Evolutionary conservation across 2,888 invertebrate genomes (phyloP).

Genomic region (Parnassius apollo): DNA sequence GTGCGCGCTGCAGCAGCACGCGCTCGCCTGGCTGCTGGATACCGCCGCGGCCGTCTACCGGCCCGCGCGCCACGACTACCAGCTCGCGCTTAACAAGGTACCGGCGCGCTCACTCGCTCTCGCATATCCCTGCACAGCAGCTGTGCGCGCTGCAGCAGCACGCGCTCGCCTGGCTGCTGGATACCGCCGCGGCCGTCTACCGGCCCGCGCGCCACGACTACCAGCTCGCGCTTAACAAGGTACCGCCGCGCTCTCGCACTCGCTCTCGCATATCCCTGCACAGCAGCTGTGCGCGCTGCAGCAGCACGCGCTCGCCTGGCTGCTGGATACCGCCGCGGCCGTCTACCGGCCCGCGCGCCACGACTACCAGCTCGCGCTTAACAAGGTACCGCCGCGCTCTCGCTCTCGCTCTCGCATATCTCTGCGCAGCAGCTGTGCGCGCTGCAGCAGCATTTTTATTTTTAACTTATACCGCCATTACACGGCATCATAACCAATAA

Average conservation of each 20-base stretch:
- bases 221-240: slow-evolving; percentile 89
- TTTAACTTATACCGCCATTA: no score
- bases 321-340: slow-evolving; percentile 89
- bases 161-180: slow-evolving; percentile 93
- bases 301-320: slow-evolving; percentile 92
- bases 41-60: slow-evolving; percentile 88
- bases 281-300: slow-evolving; percentile 84
- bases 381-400: slow-evolving; percentile 80
- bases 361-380: slow-evolving; percentile 88
- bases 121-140: slow-evolving; percentile 36
- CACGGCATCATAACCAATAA: no score
- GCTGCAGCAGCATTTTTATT: slow-evolving; percentile 86
- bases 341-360: slow-evolving; percentile 86
- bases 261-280: slow-evolving; percentile 21
- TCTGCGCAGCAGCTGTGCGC: slow-evolving; percentile 53
- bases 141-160: slow-evolving; percentile 88
- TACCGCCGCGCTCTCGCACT: slow-evolving; percentile 37
- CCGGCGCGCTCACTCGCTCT: not conserved
- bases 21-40: slow-evolving; percentile 93
- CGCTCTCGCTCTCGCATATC: no score
- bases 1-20: slow-evolving; percentile 89
- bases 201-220: slow-evolving; percentile 87
- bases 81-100: slow-evolving; percentile 89
- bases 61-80: slow-evolving; percentile 86
- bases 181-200: slow-evolving; percentile 88